Evolutionary conservation across 2,888 invertebrate species (phyloP).

Genomic region (Capitulum mitella): DNA sequence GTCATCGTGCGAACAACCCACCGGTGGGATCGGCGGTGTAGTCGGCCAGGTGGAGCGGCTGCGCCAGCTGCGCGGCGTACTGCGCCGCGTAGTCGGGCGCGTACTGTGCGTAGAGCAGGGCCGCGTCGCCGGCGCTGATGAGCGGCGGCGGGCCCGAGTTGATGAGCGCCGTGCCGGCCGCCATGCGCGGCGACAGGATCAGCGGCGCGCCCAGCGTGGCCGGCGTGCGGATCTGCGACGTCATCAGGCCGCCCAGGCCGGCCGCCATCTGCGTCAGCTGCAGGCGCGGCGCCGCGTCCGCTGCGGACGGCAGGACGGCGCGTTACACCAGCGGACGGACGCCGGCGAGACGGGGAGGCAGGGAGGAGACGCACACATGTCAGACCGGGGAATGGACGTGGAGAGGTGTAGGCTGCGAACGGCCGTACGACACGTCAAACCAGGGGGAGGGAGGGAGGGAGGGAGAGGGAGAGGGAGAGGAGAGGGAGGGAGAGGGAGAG

Average conservation of each 20-base stretch:
- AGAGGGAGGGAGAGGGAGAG: too few relatives aligned
- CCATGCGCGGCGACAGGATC: constrained; percentile 82
- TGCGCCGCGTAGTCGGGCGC: constrained; percentile 59
- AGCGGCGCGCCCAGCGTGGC: constrained; percentile 82
- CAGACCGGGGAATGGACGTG: too few relatives aligned
- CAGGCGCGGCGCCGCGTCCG: constrained; percentile 4
- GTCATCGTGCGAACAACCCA: constrained; percentile 84
- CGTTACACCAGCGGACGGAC: not conserved
- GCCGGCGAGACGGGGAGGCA: too few relatives aligned
- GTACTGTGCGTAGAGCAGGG: constrained; percentile 75
- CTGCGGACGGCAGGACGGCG: not conserved
- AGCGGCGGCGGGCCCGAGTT: constrained; percentile 53
- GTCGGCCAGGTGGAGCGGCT: constrained; percentile 56
- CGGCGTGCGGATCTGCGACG: constrained; percentile 56
- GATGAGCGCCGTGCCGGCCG: constrained; percentile 61
- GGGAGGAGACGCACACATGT: too few relatives aligned
- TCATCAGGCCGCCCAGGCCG: constrained; percentile 57
- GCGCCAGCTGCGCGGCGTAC: constrained; percentile 64
- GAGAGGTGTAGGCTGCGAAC: too few relatives aligned
- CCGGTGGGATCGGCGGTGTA: constrained; percentile 70
- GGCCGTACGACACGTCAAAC: too few relatives aligned
- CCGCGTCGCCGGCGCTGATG: constrained; percentile 59
- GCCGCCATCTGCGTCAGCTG: constrained; percentile 10
- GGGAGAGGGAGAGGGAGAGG: too few relatives aligned
- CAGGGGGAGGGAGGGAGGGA: too few relatives aligned